A percentile compares a stretch with the other conserved stretches of the same genome.
These are phyloP conservation scores for Mesorhabditis spiculigera DNA, from an alignment of 2,888 invertebrate genomes.

Conservation along the genomic window DNA sequence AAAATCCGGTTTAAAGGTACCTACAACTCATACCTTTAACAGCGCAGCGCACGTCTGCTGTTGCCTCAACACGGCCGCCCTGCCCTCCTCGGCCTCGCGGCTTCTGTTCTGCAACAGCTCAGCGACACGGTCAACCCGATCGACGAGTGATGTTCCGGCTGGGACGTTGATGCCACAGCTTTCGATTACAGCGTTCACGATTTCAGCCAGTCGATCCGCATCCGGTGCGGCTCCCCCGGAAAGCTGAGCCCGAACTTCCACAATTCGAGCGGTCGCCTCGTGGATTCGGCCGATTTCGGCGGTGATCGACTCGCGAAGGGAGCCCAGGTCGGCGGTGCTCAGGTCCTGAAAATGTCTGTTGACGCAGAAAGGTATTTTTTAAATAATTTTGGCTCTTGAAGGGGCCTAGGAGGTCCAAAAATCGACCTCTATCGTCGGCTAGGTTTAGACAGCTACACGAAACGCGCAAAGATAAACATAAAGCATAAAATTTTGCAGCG, in stretches of 20 bases:
- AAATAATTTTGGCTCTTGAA: too few relatives aligned
- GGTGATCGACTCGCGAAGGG: neutral
- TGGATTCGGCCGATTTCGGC: conserved; percentile 15
- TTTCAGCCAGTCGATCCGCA: too few relatives aligned
- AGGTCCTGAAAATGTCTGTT: neutral
- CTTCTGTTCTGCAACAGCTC: conserved; percentile 15
- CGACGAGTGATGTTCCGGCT: too few relatives aligned
- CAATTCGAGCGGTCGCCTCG: conserved; percentile 9
- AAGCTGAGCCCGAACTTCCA: neutral
- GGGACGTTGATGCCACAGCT: too few relatives aligned
- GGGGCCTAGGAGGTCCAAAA: too few relatives aligned
- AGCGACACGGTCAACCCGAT: neutral
- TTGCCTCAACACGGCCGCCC: conserved; percentile 1
- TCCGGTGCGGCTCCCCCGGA: too few relatives aligned
- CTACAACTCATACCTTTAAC: neutral
- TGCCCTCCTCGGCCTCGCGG: conserved; percentile 24
- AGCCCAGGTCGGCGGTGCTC: neutral
- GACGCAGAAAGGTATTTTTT: too few relatives aligned
- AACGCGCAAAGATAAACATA: too few relatives aligned
- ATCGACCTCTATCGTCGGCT: too few relatives aligned
- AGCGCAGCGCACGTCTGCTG: neutral
- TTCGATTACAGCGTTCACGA: too few relatives aligned
- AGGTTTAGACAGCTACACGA: too few relatives aligned
- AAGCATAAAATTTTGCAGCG: too few relatives aligned
- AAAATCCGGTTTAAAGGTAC: conserved; percentile 24